phyloP scores from a whole-genome alignment of 2,113 vertebrate species.

The Rhodinocichla rosea region DNA sequence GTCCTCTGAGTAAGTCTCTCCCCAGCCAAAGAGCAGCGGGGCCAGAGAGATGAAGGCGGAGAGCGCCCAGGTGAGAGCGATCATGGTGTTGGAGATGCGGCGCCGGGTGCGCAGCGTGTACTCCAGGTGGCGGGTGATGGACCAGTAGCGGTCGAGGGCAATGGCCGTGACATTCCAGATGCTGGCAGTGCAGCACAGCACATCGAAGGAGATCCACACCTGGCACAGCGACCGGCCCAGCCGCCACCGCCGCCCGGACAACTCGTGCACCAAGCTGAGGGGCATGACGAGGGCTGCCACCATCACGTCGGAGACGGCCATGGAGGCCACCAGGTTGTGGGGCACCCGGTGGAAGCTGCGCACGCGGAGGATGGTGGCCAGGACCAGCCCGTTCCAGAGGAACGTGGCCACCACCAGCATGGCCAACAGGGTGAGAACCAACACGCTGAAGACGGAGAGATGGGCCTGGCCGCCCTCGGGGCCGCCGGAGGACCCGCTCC shows the following conservation, averaged over 20 bases:
- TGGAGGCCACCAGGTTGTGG: slow-evolving; percentile 95
- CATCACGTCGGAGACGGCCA: slow-evolving; percentile 93
- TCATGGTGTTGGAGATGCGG: slow-evolving; percentile 91
- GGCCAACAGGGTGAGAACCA: slow-evolving; percentile 85
- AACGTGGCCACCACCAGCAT: slow-evolving; percentile 90
- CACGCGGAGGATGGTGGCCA: slow-evolving; percentile 91
- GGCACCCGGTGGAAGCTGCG: slow-evolving; percentile 92
- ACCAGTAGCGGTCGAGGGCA: slow-evolving; percentile 96
- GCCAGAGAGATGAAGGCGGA: slow-evolving; percentile 91
- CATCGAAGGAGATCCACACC: slow-evolving; percentile 92
- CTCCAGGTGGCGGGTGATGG: slow-evolving; percentile 91
- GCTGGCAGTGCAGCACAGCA: slow-evolving; percentile 96
- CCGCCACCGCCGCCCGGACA: slow-evolving; percentile 86
- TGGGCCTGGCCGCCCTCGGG: neutral
- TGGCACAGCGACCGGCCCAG: slow-evolving; percentile 89
- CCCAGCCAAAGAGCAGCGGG: slow-evolving; percentile 92
- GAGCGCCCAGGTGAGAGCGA: slow-evolving; percentile 88
- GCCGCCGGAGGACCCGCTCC: neutral
- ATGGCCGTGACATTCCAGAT: slow-evolving; percentile 98
- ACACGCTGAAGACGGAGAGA: slow-evolving; percentile 84
- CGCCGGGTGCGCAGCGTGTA: slow-evolving; percentile 88
- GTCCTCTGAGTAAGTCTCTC: slow-evolving; percentile 87
- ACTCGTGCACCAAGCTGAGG: slow-evolving; percentile 87
- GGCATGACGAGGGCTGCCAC: slow-evolving; percentile 96
- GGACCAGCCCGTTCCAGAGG: slow-evolving; percentile 91